A percentile compares a stretch with the other conserved stretches of the same genome.
phyloP scores from a whole-genome alignment of 2,113 vertebrate species.

The Halcyon senegalensis region DNA sequence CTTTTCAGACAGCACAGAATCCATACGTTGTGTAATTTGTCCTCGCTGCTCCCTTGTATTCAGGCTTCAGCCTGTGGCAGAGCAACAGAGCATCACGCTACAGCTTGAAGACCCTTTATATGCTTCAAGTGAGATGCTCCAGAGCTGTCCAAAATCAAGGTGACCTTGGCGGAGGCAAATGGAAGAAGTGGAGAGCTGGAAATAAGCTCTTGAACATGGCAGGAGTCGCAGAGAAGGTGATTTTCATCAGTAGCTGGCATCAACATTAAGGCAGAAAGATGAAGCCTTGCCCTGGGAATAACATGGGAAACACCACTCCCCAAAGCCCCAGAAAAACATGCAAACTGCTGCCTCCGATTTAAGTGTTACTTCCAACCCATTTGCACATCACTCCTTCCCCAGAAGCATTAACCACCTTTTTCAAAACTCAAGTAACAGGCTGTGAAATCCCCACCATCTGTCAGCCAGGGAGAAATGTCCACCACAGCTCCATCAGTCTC shows the following conservation, averaged over 20 bases:
- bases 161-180: not conserved
- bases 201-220: not conserved
- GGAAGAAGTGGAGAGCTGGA: not conserved
- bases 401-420: not conserved
- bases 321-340: not conserved
- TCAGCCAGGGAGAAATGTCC: not conserved
- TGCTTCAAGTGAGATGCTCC: not conserved
- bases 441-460: not conserved
- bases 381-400: not conserved
- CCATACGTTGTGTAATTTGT: fast-evolving
- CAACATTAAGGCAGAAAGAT: not conserved
- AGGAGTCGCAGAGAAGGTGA: not conserved
- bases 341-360: not conserved
- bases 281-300: not conserved
- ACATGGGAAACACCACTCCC: not conserved
- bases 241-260: not conserved
- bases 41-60: not conserved
- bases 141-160: not conserved
- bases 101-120: not conserved
- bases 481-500: not conserved
- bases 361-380: not conserved
- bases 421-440: not conserved
- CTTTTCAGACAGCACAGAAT: not conserved
- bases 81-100: not conserved
- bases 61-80: not conserved